These are phyloP conservation scores for Rhopalosiphum maidis DNA, from an alignment of 1,140 invertebrate species.

Conservation along the genomic window DNA sequence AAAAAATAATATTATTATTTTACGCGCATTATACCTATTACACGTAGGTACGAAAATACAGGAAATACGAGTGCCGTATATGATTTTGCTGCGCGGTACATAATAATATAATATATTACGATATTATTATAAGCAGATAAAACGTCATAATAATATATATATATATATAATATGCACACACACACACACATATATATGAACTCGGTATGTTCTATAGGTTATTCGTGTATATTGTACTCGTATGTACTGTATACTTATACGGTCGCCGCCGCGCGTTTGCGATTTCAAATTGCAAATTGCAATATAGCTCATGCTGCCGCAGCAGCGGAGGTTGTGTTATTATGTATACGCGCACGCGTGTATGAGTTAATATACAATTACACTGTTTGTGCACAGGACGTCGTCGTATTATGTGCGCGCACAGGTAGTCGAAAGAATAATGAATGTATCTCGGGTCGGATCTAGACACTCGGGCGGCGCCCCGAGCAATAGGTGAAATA, in stretches of 20 bases:
- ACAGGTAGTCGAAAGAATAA: slow-evolving; percentile 38
- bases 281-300: neutral
- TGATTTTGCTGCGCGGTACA: neutral
- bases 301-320: neutral
- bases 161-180: neutral
- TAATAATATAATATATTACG: slow-evolving; percentile 5
- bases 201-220: neutral
- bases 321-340: neutral
- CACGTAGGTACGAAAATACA: slow-evolving; percentile 3
- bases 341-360: neutral
- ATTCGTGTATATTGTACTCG: too few species aligned
- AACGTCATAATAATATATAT: slow-evolving; percentile 3
- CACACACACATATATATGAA: neutral
- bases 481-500: slow-evolving; percentile 40
- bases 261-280: neutral
- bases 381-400: neutral
- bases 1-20: neutral
- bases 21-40: neutral
- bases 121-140: neutral
- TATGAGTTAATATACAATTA: neutral
- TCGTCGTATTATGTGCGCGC: neutral
- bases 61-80: neutral
- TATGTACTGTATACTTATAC: neutral
- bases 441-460: slow-evolving; percentile 34
- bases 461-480: slow-evolving; percentile 47